Evolutionary conservation across 1,140 invertebrate species (phyloP).

Genomic region (Andrena cerasifolii): DNA sequence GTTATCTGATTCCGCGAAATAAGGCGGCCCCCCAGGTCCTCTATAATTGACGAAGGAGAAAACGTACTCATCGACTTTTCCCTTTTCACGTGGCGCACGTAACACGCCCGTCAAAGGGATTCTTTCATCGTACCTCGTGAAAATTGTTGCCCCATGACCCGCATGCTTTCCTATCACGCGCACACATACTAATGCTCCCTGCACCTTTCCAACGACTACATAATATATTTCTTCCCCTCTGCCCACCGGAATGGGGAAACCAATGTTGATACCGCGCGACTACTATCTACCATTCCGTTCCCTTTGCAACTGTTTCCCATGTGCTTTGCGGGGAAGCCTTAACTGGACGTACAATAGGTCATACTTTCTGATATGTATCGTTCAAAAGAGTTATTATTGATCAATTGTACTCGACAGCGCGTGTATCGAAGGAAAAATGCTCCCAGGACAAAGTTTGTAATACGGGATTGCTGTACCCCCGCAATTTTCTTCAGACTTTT

Average conservation of each 20-base stretch:
- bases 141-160: conserved; percentile 9
- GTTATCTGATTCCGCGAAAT: conserved; percentile 29
- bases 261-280: neutral
- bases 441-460: neutral
- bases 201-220: conserved; percentile 9
- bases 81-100: neutral
- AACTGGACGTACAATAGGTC: conserved; percentile 34
- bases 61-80: neutral
- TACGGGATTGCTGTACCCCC: neutral
- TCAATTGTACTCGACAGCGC: neutral
- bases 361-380: neutral
- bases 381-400: neutral
- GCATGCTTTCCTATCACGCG: neutral
- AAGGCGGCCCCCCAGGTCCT: neutral
- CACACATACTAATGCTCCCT: neutral
- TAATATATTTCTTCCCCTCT: conserved; percentile 19
- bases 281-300: conserved; percentile 13
- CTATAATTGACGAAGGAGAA: neutral
- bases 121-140: neutral
- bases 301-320: neutral
- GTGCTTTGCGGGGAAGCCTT: neutral
- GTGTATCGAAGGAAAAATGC: neutral
- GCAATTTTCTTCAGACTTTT: neutral
- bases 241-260: neutral
- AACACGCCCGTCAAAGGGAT: neutral